Percentiles rank a stretch among this genome's conserved stretches.
Conservation (phyloP, 2,888 invertebrate species). For the Tridacna gigas region DNA sequence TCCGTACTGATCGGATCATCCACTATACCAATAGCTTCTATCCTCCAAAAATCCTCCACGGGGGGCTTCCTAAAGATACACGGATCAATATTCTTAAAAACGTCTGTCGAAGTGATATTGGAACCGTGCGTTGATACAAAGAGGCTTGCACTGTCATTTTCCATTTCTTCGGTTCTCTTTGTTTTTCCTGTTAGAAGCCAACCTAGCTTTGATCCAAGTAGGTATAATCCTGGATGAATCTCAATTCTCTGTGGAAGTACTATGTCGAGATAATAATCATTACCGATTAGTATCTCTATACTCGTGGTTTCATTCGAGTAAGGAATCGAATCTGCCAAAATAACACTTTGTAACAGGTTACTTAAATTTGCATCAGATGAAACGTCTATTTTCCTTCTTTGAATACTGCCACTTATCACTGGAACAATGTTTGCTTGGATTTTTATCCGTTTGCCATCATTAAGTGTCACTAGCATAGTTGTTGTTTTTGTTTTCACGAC, state of each 20-base stretch:
- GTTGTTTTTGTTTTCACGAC: constrained; percentile 35
- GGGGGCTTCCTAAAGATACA: constrained; percentile 28
- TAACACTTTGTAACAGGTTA: too few relatives aligned
- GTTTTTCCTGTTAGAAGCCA: constrained; percentile 23
- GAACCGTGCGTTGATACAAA: too few relatives aligned
- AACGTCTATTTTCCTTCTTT: constrained; percentile 8
- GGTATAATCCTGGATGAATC: constrained; percentile 4
- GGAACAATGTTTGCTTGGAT: constrained; percentile 50
- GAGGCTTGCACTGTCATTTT: too few relatives aligned
- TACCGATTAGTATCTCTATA: constrained; percentile 13
- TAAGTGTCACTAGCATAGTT: constrained; percentile 33
- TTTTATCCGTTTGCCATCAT: constrained; percentile 31
- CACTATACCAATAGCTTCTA: constrained; percentile 49
- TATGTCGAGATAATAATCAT: constrained; percentile 29
- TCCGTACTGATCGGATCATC: constrained; percentile 31
- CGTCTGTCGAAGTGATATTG: too few relatives aligned
- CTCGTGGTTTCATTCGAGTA: constrained; percentile 7
- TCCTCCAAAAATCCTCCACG: constrained; percentile 45
- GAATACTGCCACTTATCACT: constrained; percentile 39
- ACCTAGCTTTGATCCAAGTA: constrained; percentile 20
- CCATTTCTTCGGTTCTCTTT: too few relatives aligned
- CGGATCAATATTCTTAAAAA: constrained; percentile 22
- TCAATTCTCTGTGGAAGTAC: constrained; percentile 12
- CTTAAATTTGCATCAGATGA: background rate
- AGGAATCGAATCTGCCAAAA: too few relatives aligned